Evolutionary conservation across 2,888 invertebrate genomes (phyloP), one percentile per base, ranked within the genome.

Genomic region (Smittia aterrima): DNA sequence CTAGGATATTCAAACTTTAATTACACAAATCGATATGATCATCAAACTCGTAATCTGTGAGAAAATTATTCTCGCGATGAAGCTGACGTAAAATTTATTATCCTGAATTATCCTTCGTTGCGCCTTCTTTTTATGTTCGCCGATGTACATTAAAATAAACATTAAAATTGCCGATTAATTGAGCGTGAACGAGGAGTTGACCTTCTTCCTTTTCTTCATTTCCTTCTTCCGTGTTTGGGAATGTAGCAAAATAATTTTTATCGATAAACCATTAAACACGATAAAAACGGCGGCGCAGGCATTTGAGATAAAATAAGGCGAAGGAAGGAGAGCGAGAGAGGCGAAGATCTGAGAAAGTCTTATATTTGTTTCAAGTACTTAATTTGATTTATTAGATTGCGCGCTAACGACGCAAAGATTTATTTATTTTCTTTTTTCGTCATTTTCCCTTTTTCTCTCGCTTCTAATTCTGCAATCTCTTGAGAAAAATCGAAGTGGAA

Each of bases 361-460:
- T 58, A 18, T 58, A 22, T 58, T 18, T 58, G 58, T 20, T 58
- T 22, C 58, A 18, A 22, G 58, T 22, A 20, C 58, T 58, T 58
- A 58, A 58, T 58, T 58, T 58, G 58, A 58, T 58, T 58, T 58
- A 58, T 58, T 18, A 9, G 58, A 18, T 58, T 9, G 20, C 18
- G 38, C 38, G 58, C 58, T 58, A 58, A 58, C n/a, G 58, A 58
- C 22, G 18, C 16, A 18, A 20, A 58, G 58, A 58, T 58, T 58
- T 58, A 58, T 58, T 58, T 58, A 58, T 58, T 58, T 47, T 7
- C 9, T 58, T 22, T 6, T 58, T 18, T 58, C 20, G n/a, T 18
- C 22, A 18, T 58, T 20, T 58, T 11, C 58, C 18, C 11, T 58
- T 9, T 7, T 58, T 18, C 58, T 4, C 18, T 58, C 58, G 47